phyloP scores from a whole-genome alignment of 2,888 invertebrate species.

The Hyalella azteca region DNA sequence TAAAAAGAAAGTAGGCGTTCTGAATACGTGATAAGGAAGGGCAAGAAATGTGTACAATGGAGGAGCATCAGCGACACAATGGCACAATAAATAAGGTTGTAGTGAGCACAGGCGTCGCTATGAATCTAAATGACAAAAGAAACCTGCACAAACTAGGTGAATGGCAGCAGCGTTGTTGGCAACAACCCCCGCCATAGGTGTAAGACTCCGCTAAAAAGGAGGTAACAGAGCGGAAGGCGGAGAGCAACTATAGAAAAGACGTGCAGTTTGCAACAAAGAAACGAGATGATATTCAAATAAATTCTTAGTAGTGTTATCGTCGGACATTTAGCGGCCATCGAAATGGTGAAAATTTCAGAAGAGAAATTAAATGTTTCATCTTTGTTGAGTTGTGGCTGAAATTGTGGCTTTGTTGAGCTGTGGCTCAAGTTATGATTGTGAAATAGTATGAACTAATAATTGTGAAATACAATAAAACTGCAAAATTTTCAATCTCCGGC shows the following conservation, averaged over 20 bases:
- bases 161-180: background rate
- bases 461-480: no score
- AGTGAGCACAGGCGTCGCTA: slow-evolving; percentile 39
- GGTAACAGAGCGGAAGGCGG: background rate
- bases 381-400: no score
- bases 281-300: no score
- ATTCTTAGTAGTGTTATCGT: no score
- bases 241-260: background rate
- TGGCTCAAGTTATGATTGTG: no score
- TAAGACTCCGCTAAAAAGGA: background rate
- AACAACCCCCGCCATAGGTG: slow-evolving; percentile 9
- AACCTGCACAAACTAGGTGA: slow-evolving; percentile 37
- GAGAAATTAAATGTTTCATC: no score
- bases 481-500: no score
- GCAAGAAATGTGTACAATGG: slow-evolving; percentile 36
- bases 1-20: slow-evolving; percentile 28
- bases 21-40: slow-evolving; percentile 39
- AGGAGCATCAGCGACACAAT: slow-evolving; percentile 37
- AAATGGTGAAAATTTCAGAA: no score
- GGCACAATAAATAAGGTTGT: slow-evolving; percentile 39
- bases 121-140: slow-evolving; percentile 41
- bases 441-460: no score
- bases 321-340: no score
- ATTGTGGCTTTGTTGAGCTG: no score
- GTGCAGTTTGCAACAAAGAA: background rate